Evolutionary conservation across 2,797 vertebrate species (phyloP).

Genomic region (Microctenopoma stevenorrisi): DNA sequence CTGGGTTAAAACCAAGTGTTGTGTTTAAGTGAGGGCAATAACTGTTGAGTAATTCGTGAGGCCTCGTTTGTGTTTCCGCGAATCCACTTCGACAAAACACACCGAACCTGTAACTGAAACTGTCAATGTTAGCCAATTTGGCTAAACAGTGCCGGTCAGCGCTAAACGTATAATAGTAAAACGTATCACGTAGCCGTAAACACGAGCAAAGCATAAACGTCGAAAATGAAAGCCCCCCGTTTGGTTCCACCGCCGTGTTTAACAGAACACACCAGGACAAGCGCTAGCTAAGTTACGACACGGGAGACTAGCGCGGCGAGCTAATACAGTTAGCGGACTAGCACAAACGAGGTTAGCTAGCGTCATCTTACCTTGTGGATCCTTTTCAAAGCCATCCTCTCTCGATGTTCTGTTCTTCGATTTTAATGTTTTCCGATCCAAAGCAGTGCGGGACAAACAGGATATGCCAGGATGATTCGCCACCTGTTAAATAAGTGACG

Average conservation of each 20-base stretch:
- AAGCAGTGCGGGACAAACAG: conserved; percentile 13
- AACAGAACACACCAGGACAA: conserved; percentile 4
- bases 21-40: conserved; percentile 1
- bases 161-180: neutral
- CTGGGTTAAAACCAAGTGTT: neutral
- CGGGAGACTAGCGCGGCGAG: conserved; percentile 60
- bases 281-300: conserved; percentile 3
- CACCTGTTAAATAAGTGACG: conserved; percentile 26
- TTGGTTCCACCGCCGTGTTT: conserved; percentile 37
- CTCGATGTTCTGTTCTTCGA: conserved; percentile 43
- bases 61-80: conserved; percentile 41
- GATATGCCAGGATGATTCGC: conserved; percentile 58
- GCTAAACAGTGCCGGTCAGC: neutral
- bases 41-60: conserved; percentile 44
- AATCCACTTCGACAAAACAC: conserved; percentile 21
- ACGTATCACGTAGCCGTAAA: neutral
- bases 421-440: conserved; percentile 34
- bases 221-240: neutral
- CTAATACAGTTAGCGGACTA: conserved; percentile 10
- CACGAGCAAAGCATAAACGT: neutral
- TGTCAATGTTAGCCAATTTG: conserved; percentile 32
- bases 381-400: conserved; percentile 86
- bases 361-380: conserved; percentile 82
- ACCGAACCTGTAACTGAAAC: conserved; percentile 34
- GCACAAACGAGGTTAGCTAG: conserved; percentile 2